Evolutionary conservation across 1,140 invertebrate genomes (phyloP), one percentile per base, ranked within the genome.

Genomic region (Zaprionus capensis): DNA sequence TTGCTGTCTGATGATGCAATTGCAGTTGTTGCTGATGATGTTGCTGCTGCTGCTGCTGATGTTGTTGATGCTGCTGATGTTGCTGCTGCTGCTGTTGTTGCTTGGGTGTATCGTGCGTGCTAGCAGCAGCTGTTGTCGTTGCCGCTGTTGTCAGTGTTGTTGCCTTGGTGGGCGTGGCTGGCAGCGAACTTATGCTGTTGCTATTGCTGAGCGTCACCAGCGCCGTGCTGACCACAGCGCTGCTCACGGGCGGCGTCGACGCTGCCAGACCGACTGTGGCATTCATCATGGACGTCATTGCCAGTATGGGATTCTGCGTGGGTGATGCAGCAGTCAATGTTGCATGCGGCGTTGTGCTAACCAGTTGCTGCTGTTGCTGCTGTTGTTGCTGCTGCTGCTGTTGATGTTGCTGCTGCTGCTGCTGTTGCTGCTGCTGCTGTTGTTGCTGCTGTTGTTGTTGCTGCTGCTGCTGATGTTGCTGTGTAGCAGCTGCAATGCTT

Each of bases 251-350:
- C 3, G 80, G 64, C 44, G 83, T 66, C 5, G 71, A 71, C 7
- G 87, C 59, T n/a, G 83, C 67, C 70, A 87, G 56, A 0, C 84
- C 84, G 7, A 87, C 84, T 0, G 84, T 84, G 17, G 84, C 85
- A 36, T 88, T 88, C 85, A 91, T 91, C 91, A 92, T 92, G 11
- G 92, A 90, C 2, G 92, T 81, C 90, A 93, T 92, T 6, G 92
- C 91, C 65, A 92, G 55, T 17, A 93, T 84, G 44, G 92, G 92
- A 78, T 92, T 93, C 44, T 91, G 81, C 58, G 92, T 82, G 34
- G 91, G 82, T 22, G 87, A 86, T 2, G 85, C 77, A 22, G 71
- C 68, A 0, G 79, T 74, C 28, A 71, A 62, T 41, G 78, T 67
- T 34, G 68, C 24, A 28, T 76, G 67, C 56, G 80, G 62, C 66